These are phyloP conservation scores for Sebastes schlegelii DNA, from an alignment of 2,113 vertebrate genomes.

Conservation along the genomic window DNA sequence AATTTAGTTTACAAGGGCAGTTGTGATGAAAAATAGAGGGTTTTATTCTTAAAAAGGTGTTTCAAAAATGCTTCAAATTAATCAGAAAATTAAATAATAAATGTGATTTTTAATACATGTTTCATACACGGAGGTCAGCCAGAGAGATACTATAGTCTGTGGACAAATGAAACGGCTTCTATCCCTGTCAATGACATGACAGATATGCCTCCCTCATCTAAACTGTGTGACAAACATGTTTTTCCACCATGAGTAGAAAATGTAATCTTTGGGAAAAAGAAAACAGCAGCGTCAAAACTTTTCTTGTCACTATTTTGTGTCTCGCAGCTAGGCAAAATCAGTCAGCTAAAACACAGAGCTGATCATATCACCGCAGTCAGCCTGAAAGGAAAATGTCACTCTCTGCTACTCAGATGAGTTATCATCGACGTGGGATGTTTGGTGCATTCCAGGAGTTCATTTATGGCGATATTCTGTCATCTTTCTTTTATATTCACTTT, in stretches of 20 bases:
- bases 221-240: slow-evolving; percentile 24
- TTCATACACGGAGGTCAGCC: not conserved
- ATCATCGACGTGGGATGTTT: not conserved
- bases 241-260: slow-evolving; percentile 4
- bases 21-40: not conserved
- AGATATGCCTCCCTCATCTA: not conserved
- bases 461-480: not conserved
- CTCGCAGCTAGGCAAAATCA: slow-evolving; percentile 8
- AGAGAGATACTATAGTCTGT: not conserved
- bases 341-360: slow-evolving; percentile 10
- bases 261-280: not conserved
- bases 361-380: not conserved
- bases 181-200: not conserved
- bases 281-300: not conserved
- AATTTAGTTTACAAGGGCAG: not conserved
- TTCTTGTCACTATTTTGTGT: not conserved
- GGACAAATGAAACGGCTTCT: not conserved
- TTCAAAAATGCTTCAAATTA: not conserved
- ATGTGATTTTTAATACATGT: not conserved
- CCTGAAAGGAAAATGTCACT: slow-evolving; percentile 8
- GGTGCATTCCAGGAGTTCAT: not conserved
- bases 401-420: not conserved
- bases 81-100: not conserved
- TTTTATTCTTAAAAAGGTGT: not conserved
- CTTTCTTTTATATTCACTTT: not conserved